Conservation (phyloP, 2,888 invertebrate genomes). For the Candidula unifasciata region DNA sequence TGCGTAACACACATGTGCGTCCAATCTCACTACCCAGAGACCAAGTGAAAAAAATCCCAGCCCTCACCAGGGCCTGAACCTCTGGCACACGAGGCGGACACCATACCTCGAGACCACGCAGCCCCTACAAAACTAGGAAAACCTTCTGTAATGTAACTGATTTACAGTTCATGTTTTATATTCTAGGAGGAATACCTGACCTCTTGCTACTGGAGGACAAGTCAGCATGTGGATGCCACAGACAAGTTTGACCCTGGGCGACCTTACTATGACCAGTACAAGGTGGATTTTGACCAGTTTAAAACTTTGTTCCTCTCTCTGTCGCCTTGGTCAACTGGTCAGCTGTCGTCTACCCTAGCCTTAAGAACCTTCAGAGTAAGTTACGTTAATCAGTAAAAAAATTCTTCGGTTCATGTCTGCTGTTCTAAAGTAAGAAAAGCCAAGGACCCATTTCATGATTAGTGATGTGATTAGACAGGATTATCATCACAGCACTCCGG, state of each 20-base stretch:
- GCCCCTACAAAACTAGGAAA: too few species aligned
- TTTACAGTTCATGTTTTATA: neutral
- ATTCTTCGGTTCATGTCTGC: too few species aligned
- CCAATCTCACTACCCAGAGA: too few species aligned
- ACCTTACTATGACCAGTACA: slow-evolving; percentile 90
- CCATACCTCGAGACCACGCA: too few species aligned
- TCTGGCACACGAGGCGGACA: too few species aligned
- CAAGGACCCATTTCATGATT: too few species aligned
- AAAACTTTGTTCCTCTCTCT: slow-evolving; percentile 89
- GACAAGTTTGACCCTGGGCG: slow-evolving; percentile 84
- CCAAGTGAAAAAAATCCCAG: too few species aligned
- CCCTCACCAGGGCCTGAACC: too few species aligned
- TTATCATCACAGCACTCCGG: too few species aligned
- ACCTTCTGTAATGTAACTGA: neutral
- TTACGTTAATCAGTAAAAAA: neutral
- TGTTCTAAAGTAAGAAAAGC: too few species aligned
- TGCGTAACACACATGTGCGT: too few species aligned
- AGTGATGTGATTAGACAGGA: too few species aligned
- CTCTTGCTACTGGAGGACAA: slow-evolving; percentile 76
- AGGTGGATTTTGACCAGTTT: slow-evolving; percentile 93
- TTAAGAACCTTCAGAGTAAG: slow-evolving; percentile 92
- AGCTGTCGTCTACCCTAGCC: slow-evolving; percentile 87
- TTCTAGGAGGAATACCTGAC: slow-evolving; percentile 86
- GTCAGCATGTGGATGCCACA: slow-evolving; percentile 80
- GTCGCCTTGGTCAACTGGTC: slow-evolving; percentile 93